Evolutionary conservation across 2,113 vertebrate species (phyloP).

Genomic region (Zeus faber): DNA sequence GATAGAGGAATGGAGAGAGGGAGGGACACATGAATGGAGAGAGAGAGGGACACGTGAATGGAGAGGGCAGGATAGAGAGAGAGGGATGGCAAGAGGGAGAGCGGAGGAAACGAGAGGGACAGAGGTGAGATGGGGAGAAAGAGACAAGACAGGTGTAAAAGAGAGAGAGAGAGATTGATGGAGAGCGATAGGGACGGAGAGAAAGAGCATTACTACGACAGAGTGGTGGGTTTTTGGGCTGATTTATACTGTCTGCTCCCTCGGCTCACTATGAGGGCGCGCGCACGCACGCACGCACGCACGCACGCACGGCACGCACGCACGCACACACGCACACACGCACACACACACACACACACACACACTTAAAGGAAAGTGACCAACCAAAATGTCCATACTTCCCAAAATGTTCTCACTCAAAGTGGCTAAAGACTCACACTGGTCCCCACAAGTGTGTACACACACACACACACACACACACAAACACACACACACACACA

Average conservation of each 20-base stretch:
- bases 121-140: background rate
- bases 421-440: background rate
- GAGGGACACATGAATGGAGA: background rate
- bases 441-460: too few relatives aligned
- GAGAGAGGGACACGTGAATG: background rate
- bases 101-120: background rate
- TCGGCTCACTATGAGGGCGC: background rate
- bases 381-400: background rate
- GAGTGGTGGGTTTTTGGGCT: background rate
- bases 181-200: conserved; percentile 10
- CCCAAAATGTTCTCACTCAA: too few relatives aligned
- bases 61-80: background rate
- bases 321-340: background rate
- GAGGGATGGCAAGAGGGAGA: background rate
- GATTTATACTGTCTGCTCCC: conserved; percentile 3
- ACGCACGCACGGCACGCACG: too few relatives aligned
- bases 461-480: background rate
- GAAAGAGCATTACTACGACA: conserved; percentile 10
- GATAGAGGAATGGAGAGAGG: background rate
- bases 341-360: background rate
- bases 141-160: background rate
- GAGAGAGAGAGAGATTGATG: conserved; percentile 9
- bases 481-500: too few relatives aligned
- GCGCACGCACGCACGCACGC: background rate
- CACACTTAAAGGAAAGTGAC: background rate